These are phyloP conservation scores for Brienomyrus brachyistius DNA, from an alignment of 2,113 vertebrate genomes.

Conservation along the genomic window DNA sequence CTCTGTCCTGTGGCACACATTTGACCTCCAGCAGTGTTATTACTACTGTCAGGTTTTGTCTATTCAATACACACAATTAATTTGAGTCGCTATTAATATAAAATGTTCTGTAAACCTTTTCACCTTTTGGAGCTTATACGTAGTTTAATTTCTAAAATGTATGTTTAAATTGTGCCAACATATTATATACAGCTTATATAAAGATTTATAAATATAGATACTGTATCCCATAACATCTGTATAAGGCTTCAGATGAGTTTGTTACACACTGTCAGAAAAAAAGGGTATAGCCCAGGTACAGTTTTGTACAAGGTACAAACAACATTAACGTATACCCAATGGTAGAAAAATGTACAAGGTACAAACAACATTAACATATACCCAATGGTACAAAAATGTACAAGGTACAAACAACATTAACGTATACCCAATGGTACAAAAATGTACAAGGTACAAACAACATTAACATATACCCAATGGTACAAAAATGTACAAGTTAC, in stretches of 20 bases:
- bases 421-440: neutral
- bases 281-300: neutral
- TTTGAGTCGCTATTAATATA: neutral
- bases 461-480: too few relatives aligned
- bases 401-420: neutral
- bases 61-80: slow-evolving; percentile 30
- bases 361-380: too few relatives aligned
- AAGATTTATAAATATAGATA: neutral
- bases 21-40: slow-evolving; percentile 33
- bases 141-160: neutral
- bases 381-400: neutral
- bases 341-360: too few relatives aligned
- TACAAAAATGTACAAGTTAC: too few relatives aligned
- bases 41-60: slow-evolving; percentile 30
- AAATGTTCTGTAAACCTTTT: neutral
- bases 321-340: neutral
- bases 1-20: slow-evolving; percentile 28
- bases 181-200: neutral
- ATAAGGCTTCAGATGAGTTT: neutral
- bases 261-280: neutral
- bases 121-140: neutral
- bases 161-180: neutral
- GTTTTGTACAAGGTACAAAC: neutral
- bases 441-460: too few relatives aligned
- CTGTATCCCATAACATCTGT: neutral